phyloP scores from a whole-genome alignment of 1,140 invertebrate genomes.

The Pomphorhynchus laevis region DNA sequence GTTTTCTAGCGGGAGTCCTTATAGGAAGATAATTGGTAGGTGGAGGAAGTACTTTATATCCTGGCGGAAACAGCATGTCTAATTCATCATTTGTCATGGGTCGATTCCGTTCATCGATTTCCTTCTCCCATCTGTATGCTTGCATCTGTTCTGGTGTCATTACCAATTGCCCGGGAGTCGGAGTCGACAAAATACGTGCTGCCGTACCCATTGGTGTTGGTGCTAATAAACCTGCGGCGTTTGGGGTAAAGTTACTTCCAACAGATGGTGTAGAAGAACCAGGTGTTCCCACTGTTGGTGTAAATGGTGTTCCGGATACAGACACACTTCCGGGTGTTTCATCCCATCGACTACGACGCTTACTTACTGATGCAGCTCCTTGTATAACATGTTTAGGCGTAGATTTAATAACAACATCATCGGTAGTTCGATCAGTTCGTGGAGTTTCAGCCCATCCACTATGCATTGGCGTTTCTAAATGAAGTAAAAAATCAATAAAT shows the following conservation, averaged over 20 bases:
- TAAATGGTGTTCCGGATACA: slow-evolving; percentile 16
- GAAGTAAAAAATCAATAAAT: slow-evolving; percentile 6
- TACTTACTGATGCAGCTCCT: slow-evolving; percentile 28
- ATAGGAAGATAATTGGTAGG: slow-evolving; percentile 83
- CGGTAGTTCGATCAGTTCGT: slow-evolving; percentile 39
- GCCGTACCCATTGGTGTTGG: slow-evolving; percentile 66
- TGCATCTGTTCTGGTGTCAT: slow-evolving; percentile 98
- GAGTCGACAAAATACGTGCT: slow-evolving; percentile 86
- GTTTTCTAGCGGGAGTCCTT: slow-evolving; percentile 66
- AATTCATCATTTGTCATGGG: slow-evolving; percentile 80
- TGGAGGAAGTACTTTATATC: slow-evolving; percentile 73
- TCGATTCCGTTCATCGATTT: slow-evolving; percentile 83
- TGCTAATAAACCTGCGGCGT: slow-evolving; percentile 17
- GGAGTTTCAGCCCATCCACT: slow-evolving; percentile 77
- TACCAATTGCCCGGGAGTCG: slow-evolving; percentile 55
- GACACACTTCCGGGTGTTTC: slow-evolving; percentile 42
- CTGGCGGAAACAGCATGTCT: slow-evolving; percentile 73
- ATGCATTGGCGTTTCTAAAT: slow-evolving; percentile 54
- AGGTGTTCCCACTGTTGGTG: slow-evolving; percentile 15
- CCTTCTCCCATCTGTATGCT: slow-evolving; percentile 85
- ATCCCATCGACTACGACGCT: slow-evolving; percentile 68
- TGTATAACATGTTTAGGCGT: slow-evolving; percentile 3
- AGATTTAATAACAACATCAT: slow-evolving; percentile 20
- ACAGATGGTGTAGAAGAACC: slow-evolving; percentile 11
- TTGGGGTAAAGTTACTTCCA: slow-evolving; percentile 23